Evolutionary conservation across 1,140 invertebrate species (phyloP), one percentile per base, ranked within the genome.

Genomic region (Drosophila virilis): DNA sequence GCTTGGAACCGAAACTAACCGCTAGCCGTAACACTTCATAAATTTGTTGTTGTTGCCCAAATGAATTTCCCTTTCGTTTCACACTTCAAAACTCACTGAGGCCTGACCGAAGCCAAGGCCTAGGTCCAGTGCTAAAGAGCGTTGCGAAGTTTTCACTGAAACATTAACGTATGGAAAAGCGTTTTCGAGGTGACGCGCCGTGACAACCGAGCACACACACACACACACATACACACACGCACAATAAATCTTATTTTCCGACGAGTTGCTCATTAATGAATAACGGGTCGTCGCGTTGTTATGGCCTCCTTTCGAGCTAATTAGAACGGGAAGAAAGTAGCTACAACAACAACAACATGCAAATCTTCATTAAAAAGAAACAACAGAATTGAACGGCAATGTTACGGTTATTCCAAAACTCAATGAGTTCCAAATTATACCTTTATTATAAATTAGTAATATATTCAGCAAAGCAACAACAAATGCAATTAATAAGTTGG

Each of bases 401-500:
- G 57, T 61, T 51, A 69, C 52, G 72, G 70, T 73, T 58, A 51
- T 60, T 60, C 35, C 35, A 8, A 46, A 72, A 83, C 64, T 89
- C 73, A 89, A 88, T 73, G 60, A 50, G 57, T 38, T 32, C 60
- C 45, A 64, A 80, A 58, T 68, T 61, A 50, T 65, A 68, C 54
- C 71, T 68, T 72, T 78, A 55, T 67, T 76, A 51, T 75, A 78
- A 82, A 86, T 86, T 86, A 73, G 72, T 74, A 72, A 71, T 66
- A 82, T 65, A 60, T 65, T 8, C 78, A 67, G 46, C 59, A 80
- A 69, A 71, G 35, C 48, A 62, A 54, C 48, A 71, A 48, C 42
- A 55, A 84, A 58, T 85, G 82, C 69, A 84, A 72, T 81, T 78
- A 81, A 75, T 78, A 70, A 72, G 67, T 69, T 78, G 74, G 65